A percentile compares a stretch with the other conserved stretches of the same genome.
Conservation (phyloP, 2,113 vertebrate species). For the Athene cunicularia region DNA sequence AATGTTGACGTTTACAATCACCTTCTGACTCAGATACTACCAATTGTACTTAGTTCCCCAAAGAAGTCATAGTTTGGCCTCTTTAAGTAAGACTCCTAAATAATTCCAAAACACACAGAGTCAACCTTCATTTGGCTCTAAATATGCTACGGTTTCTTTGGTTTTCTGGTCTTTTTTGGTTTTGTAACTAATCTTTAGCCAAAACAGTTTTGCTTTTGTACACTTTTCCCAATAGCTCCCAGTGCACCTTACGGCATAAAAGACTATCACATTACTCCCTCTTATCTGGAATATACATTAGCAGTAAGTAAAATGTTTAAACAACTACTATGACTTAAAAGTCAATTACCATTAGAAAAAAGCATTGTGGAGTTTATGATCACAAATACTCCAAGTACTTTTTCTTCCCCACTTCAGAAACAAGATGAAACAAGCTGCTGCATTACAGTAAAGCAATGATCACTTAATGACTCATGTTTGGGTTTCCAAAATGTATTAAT, state of each 20-base stretch:
- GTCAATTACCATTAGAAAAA: background rate
- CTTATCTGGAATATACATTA: background rate
- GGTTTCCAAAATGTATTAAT: background rate
- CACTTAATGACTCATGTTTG: background rate
- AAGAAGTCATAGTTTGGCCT: background rate
- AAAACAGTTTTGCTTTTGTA: background rate
- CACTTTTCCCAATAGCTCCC: background rate
- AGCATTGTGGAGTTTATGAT: background rate
- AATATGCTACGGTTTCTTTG: background rate
- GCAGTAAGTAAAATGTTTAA: background rate
- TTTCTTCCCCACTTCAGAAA: background rate
- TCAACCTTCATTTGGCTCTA: background rate
- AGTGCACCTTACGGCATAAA: background rate
- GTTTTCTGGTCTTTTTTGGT: background rate
- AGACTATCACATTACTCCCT: background rate
- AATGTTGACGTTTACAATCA: background rate
- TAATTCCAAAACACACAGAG: background rate
- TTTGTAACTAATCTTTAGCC: background rate
- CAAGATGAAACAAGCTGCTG: background rate
- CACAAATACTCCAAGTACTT: background rate
- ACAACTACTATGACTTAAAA: background rate
- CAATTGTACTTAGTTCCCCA: background rate
- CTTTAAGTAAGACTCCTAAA: background rate
- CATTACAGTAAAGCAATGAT: background rate
- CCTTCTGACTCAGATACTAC: background rate